Base-by-base conservation (phyloP, 2,888 invertebrate genomes). In the Villa cingulata region DNA sequence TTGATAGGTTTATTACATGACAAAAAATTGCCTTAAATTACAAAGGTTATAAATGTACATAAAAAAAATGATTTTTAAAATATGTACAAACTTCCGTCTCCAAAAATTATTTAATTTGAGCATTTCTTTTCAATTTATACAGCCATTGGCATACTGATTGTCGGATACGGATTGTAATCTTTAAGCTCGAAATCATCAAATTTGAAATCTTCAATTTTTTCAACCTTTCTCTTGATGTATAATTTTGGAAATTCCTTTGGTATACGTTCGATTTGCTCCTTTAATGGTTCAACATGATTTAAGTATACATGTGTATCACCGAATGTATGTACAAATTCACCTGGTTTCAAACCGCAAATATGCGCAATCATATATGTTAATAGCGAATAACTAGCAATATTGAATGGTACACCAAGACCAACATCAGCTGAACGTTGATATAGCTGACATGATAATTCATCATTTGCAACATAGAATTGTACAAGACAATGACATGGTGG, bases 341-440 rank as follows among this genome's bases (percentile, higher is more conserved):
- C 92, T 43, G 92, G 80, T 76, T 91, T 82, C 40, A 95, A 72
- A 41, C 80, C 81, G n/a, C 92, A 91, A 18, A 97, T 78, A 62
- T 95, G 89, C 20, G 97, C 96, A 55, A 97, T 84, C 92, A 98
- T 95, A 59, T 84, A 85, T 3, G 94, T 95, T 4, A 97, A 74
- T 27, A 97, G 66, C 2, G 96, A 79, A 70, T 97, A 98, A 58
- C 95, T 95, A 43, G 97, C 96, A 57, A 98, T 92, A 69, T 97
- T 97, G 67, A 97, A 97, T 14, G 96, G 96, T 0, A 96, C 94
- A n/a, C 97, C 97, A 2, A 97, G 74, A 3, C 95, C 95, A 85
- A 97, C 89, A 64, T 98, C 97, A 9, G 92, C 97, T 58, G 95
- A 95, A 54, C 97, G 76, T 68, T 98, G 97, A 65, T 96, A 96